Evolutionary conservation across 2,797 vertebrate genomes (phyloP).

Genomic region (Morus bassanus): DNA sequence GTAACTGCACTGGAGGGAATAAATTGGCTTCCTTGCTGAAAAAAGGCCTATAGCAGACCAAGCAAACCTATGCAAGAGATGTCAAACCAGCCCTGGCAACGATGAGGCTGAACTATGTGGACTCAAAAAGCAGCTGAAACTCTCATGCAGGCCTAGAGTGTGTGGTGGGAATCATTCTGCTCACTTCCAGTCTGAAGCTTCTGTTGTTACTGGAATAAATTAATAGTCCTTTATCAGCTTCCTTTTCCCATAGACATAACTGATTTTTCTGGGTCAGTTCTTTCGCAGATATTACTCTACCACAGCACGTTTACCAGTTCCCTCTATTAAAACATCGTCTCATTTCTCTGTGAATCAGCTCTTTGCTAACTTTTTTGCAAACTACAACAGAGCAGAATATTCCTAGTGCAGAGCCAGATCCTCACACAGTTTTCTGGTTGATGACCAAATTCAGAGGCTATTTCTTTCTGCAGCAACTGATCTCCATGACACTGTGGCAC

Average conservation of each 20-base stretch:
- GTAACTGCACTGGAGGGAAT: not conserved
- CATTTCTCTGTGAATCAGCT: constrained; percentile 21
- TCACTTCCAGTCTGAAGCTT: not conserved
- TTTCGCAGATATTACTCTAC: not conserved
- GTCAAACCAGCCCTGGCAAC: not conserved
- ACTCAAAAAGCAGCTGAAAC: not conserved
- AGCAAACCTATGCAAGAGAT: not conserved
- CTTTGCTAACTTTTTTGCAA: not conserved
- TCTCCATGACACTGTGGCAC: not conserved
- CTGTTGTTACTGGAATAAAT: not conserved
- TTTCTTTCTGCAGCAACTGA: not conserved
- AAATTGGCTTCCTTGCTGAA: not conserved
- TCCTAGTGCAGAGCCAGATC: not conserved
- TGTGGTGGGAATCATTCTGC: not conserved
- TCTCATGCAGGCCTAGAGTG: not conserved
- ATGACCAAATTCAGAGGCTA: not conserved
- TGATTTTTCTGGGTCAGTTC: not conserved
- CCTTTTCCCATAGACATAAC: not conserved
- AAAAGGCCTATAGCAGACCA: not conserved
- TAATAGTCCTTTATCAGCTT: not conserved
- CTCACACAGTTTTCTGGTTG: not conserved
- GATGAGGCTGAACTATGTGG: not conserved
- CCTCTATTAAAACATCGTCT: not conserved
- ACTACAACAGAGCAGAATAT: not conserved
- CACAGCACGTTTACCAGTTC: not conserved